Evolutionary conservation across 2,113 vertebrate genomes (phyloP).

Genomic region (Dascyllus trimaculatus): DNA sequence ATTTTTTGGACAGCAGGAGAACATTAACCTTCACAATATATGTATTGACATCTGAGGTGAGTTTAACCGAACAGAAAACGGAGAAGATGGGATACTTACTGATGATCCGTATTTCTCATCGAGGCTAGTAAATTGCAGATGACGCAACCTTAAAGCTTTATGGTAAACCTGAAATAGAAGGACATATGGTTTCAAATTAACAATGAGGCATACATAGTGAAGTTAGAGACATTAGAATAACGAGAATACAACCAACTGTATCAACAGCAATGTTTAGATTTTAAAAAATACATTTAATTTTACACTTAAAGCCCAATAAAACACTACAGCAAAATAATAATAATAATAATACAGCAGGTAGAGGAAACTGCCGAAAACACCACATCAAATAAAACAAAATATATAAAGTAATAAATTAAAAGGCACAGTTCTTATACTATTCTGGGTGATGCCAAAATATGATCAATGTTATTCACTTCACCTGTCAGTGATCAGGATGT

Average conservation of each 20-base stretch:
- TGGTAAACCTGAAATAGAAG: conserved; percentile 47
- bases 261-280: not conserved
- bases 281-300: not conserved
- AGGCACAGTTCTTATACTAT: not conserved
- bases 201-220: not conserved
- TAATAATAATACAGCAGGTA: not conserved
- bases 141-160: conserved; percentile 8
- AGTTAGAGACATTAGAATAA: too few relatives aligned
- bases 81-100: conserved; percentile 54
- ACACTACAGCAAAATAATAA: not conserved
- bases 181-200: not conserved
- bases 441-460: not conserved
- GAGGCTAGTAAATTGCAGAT: conserved; percentile 14
- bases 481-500: too few relatives aligned
- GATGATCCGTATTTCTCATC: conserved; percentile 6
- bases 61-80: not conserved
- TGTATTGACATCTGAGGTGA: not conserved
- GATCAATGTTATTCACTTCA: too few relatives aligned
- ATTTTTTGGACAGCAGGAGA: not conserved
- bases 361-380: not conserved
- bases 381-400: not conserved
- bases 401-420: not conserved
- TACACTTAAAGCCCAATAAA: not conserved
- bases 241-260: too few relatives aligned
- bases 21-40: conserved; percentile 16